Conservation (phyloP, 2,888 invertebrate species). For the Eristalis tenax region DNA sequence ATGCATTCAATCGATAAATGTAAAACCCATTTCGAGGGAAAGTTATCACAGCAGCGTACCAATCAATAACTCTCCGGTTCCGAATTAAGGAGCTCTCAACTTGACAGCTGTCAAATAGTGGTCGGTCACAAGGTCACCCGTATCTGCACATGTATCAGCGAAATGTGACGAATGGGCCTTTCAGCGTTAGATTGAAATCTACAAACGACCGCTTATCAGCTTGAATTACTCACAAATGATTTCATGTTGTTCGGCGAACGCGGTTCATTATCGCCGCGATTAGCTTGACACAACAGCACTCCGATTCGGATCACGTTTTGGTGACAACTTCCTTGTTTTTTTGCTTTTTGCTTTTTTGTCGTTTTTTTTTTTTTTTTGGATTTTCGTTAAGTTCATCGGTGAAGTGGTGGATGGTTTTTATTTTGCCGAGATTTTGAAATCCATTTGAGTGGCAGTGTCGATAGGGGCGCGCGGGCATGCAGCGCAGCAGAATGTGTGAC, state of each 20-base stretch:
- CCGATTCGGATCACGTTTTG: constrained; percentile 38
- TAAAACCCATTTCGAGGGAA: neutral
- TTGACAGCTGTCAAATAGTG: constrained; percentile 17
- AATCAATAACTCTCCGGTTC: neutral
- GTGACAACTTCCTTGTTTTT: neutral
- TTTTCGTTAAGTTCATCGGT: neutral
- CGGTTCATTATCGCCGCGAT: constrained; percentile 27
- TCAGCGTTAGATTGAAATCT: neutral
- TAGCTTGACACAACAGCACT: constrained; percentile 3
- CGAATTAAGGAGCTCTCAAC: neutral
- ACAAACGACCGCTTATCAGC: constrained; percentile 4
- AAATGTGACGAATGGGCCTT: neutral
- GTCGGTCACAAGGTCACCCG: neutral
- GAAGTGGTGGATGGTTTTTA: too few relatives aligned
- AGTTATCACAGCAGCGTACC: neutral
- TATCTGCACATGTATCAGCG: neutral
- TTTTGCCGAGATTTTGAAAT: neutral
- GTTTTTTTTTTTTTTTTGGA: neutral
- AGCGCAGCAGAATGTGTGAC: neutral
- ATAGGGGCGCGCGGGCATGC: too few relatives aligned
- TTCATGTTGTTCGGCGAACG: constrained; percentile 1
- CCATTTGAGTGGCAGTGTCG: neutral
- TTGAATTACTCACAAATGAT: constrained; percentile 11
- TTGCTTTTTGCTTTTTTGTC: neutral
- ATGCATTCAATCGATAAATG: constrained; percentile 14